Evolutionary conservation across 1,140 invertebrate genomes (phyloP), one percentile per base, ranked within the genome.

Genomic region (Calephelis virginiensis): DNA sequence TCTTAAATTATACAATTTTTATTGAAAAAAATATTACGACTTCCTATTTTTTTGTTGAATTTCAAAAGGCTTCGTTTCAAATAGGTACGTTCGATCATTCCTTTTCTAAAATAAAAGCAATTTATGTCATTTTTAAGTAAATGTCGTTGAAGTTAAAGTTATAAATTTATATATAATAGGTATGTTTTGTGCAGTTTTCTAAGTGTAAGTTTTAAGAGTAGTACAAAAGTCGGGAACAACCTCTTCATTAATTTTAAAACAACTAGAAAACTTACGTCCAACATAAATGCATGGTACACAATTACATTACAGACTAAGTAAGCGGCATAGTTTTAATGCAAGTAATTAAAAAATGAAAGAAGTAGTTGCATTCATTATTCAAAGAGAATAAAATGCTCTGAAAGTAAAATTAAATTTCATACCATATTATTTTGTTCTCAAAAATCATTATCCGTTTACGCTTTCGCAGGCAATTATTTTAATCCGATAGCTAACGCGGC

Each of bases 381-480:
- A 67, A 74, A 63, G 56, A 62, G 43, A 59, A 46, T 53, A 48
- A 68, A 56, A 68, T 75, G 76, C 70, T 63, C 63, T 72, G 66
- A 40, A 69, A 70, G 64, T 72, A 70, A 76, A 83, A 83, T 83
- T 81, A 79, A 82, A 85, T 82, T 80, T 77, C 74, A 70, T 81
- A 81, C 76, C 79, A 82, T 82, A 89, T 86, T 85, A 89, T 89
- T 86, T 90, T 86, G 80, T 81, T 81, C 83, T 76, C 79, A 82
- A 89, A 90, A 89, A 83, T 87, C 82, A 89, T 89, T 90, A 90
- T 86, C 86, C 86, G 83, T 90, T 90, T 87, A 89, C 78, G 84
- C 83, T 87, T 84, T 84, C 78, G 82, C 82, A 80, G 84, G 88
- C 86, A 90, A 90, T 90, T 89, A 88, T 89, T 89, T 88, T 88